Conservation (phyloP, 92 coral and sea anemone species). For the Palythoa grandiflora region DNA sequence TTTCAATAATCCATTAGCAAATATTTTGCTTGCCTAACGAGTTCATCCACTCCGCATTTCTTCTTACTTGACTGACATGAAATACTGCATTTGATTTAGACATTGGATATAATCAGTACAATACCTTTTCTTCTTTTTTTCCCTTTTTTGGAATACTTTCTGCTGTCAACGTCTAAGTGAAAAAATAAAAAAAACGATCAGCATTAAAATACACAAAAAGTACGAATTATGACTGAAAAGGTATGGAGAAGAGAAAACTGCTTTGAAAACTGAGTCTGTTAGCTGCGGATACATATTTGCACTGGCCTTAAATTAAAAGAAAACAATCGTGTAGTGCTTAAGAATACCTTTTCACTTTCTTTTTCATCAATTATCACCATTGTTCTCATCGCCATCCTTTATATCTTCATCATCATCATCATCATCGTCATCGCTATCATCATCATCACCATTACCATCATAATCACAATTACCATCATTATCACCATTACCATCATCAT, state of each 20-base stretch:
- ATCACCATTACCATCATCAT: no score
- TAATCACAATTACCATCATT: no score
- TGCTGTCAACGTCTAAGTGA: conserved; percentile 47
- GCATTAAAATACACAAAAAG: background rate
- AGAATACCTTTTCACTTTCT: no score
- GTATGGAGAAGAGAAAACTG: no score
- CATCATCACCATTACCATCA: background rate
- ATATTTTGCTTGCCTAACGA: no score
- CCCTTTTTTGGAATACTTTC: conserved; percentile 77
- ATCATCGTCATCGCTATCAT: background rate
- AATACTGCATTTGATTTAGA: background rate
- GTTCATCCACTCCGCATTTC: background rate
- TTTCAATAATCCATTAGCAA: no score
- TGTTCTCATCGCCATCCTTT: background rate
- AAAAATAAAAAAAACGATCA: conserved; percentile 22
- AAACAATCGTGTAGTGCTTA: no score
- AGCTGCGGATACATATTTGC: no score
- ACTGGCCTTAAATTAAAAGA: no score
- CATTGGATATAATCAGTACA: background rate
- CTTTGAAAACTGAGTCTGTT: no score
- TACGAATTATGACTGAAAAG: no score
- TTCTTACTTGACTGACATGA: background rate
- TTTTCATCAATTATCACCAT: background rate
- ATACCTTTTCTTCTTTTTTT: conserved; percentile 74
- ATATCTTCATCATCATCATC: background rate